Base-by-base conservation (phyloP, 2,888 invertebrate species). In the Cheilosia grossa region DNA sequence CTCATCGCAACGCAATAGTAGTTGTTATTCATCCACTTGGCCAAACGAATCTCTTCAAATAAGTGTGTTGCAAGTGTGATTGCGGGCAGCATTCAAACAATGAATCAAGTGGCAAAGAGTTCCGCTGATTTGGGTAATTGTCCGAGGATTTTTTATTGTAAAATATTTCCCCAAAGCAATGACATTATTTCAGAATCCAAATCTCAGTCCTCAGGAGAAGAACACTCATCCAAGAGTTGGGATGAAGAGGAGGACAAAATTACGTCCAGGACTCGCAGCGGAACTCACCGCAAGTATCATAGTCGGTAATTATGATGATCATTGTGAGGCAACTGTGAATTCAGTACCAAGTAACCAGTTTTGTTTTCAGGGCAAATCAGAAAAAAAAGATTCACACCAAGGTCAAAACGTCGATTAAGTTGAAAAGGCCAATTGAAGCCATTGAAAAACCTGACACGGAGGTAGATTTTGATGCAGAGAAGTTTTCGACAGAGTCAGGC, bases 231-330 rank as follows among this genome's bases (percentile, higher is more conserved):
- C 1, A 56, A 67, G 9, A 69, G 73, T 21, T 49, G 49, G 19
- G 51, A 77, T 3, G 17, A 33, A 2, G 58, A 53, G 2, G 37
- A 49, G 6, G 40, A 44, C 15, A 54, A 33, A 10, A 49, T 5
- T 6, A 13, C 33, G 3, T 79, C 59, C 1, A 70, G 74, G 49
- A 74, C 74, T 4, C 63, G 79, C 6, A 74, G 47, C 42, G 59
- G 70, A 1, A 49, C 66, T 2, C 44, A 44, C 40, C 69, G 70
- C n/a, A 79, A 27, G 15, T 13, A 24, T 5, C 15, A 69, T 10
- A 42, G 13, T 10, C 24, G 61, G 82, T 82, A 73, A 13, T 19
- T 4, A 47, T 44, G 9, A 13, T 24, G 51, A 15, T 2, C 1
- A 51, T 27, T 2, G 24, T 10, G 2, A 40, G 17, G 4, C 21